Conservation (phyloP, 2,797 vertebrate species). For the Paramormyrops hopkinsi region DNA sequence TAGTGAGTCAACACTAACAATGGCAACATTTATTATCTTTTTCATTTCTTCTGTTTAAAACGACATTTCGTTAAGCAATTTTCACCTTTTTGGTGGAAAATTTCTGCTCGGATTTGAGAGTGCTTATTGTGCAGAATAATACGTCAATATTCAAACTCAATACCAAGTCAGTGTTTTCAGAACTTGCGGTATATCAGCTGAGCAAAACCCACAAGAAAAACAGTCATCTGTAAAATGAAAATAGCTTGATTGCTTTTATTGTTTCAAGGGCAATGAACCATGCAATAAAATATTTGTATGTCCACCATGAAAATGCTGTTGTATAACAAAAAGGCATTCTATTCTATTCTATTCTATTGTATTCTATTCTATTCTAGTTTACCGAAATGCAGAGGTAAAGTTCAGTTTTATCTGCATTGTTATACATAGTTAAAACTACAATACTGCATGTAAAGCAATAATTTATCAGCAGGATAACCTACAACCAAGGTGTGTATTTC, state of each 20-base stretch:
- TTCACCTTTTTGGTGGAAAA: not conserved
- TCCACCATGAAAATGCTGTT: not conserved
- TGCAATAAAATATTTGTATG: not conserved
- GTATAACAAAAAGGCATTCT: not conserved
- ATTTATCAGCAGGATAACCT: not conserved
- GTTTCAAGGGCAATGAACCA: not conserved
- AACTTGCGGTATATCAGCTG: not conserved
- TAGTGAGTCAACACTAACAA: not conserved
- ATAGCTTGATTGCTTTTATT: not conserved
- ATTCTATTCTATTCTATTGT: not conserved
- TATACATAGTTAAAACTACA: not conserved
- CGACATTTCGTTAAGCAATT: not conserved
- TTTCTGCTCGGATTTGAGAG: not conserved
- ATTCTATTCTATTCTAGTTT: not conserved
- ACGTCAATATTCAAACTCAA: not conserved
- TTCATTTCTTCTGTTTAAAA: not conserved
- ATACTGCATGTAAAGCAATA: not conserved
- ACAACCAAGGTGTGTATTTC: not conserved
- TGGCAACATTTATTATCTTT: not conserved
- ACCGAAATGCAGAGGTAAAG: not conserved
- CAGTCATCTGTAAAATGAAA: not conserved
- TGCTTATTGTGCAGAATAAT: not conserved
- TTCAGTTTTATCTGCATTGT: not conserved
- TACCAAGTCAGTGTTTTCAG: not conserved
- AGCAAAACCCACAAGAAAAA: not conserved